Evolutionary conservation across 1,140 invertebrate species (phyloP).

Genomic region (Procambarus virginalis): DNA sequence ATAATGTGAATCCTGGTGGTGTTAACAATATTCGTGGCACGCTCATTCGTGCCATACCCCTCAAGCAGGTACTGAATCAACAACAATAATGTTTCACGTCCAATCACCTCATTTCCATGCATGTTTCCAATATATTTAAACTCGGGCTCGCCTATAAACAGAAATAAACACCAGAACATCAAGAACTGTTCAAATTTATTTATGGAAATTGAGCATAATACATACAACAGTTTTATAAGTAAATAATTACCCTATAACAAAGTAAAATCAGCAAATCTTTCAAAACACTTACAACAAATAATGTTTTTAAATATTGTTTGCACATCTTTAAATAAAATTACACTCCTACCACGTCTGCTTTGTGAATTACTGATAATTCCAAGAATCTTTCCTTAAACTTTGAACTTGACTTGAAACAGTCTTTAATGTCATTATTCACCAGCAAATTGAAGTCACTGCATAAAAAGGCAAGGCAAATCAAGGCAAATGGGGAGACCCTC

Average conservation of each 20-base stretch:
- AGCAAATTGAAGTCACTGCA: no score
- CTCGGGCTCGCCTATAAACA: slow-evolving; percentile 84
- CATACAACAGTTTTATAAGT: neutral
- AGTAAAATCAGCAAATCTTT: neutral
- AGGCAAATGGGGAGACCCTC: no score
- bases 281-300: neutral
- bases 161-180: neutral
- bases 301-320: neutral
- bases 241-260: neutral
- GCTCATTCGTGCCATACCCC: slow-evolving; percentile 83
- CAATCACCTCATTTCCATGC: slow-evolving; percentile 98
- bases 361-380: no score
- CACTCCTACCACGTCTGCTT: no score
- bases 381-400: no score
- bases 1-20: slow-evolving; percentile 92
- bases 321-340: no score
- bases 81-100: slow-evolving; percentile 87
- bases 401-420: no score
- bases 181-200: neutral
- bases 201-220: no score
- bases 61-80: slow-evolving; percentile 91
- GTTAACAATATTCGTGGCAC: slow-evolving; percentile 86
- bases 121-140: slow-evolving; percentile 97
- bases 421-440: no score
- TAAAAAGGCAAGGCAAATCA: no score